Percentiles rank a stretch among this genome's conserved stretches.
These are phyloP conservation scores for Macrosteles quadrilineatus DNA, from an alignment of 1,140 invertebrate genomes.

Conservation along the genomic window DNA sequence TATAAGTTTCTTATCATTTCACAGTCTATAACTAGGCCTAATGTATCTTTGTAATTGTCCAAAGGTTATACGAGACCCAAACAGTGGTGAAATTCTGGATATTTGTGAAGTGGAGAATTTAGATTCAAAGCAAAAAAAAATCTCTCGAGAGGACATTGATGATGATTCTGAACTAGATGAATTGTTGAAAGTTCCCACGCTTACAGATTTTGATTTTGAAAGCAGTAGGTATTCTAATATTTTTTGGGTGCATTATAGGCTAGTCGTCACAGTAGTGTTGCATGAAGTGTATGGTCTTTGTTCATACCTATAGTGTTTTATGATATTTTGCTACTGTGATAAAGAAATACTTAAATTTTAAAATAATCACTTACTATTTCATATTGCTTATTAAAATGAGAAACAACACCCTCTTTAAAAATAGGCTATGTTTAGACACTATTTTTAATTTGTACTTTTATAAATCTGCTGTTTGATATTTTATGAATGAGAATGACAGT, in stretches of 20 bases:
- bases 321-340: neutral
- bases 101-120: slow-evolving; percentile 62
- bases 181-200: neutral
- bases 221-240: slow-evolving; percentile 73
- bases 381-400: neutral
- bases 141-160: slow-evolving; percentile 34
- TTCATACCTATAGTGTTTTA: neutral
- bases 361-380: neutral
- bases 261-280: neutral
- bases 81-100: slow-evolving; percentile 67
- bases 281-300: neutral
- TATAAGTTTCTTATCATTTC: no score
- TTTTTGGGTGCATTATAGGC: slow-evolving; percentile 63
- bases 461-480: no score
- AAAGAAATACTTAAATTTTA: neutral
- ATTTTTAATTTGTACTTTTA: no score
- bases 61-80: slow-evolving; percentile 65
- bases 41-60: slow-evolving; percentile 7
- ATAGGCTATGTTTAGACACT: no score
- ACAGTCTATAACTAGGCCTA: no score
- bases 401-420: neutral
- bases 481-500: no score
- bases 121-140: neutral
- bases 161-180: neutral
- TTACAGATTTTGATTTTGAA: slow-evolving; percentile 54